Evolutionary conservation across 2,113 vertebrate genomes (phyloP).

Genomic region (Periophthalmus modestus): DNA sequence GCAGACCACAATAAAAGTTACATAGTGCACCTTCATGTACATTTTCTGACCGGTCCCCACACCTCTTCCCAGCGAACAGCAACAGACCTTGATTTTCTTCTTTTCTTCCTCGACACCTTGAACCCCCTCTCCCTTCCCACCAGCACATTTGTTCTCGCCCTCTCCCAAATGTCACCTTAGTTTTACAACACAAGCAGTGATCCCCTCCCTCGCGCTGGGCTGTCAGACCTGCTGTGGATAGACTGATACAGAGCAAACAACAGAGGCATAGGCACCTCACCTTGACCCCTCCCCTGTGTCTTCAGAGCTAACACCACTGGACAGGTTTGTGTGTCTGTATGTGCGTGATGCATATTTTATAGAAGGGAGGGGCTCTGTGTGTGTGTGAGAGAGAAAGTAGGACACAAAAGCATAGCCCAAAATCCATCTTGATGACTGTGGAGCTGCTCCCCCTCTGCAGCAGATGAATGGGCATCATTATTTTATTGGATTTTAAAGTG

Average conservation of each 20-base stretch:
- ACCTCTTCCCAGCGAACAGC: slow-evolving; percentile 11
- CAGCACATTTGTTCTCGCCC: slow-evolving; percentile 15
- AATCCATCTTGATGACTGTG: slow-evolving; percentile 48
- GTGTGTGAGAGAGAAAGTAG: slow-evolving; percentile 55
- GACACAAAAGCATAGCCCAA: slow-evolving; percentile 52
- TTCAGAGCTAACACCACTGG: slow-evolving; percentile 41
- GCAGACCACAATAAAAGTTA: no score
- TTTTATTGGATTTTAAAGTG: slow-evolving; percentile 39
- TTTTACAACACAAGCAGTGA: slow-evolving; percentile 58
- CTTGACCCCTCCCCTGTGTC: slow-evolving; percentile 37
- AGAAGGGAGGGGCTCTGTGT: slow-evolving; percentile 39
- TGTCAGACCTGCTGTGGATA: slow-evolving; percentile 43
- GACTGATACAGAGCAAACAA: slow-evolving; percentile 10
- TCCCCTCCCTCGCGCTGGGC: slow-evolving; percentile 38
- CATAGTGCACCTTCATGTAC: no score
- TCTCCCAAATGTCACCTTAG: slow-evolving; percentile 56
- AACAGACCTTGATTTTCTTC: slow-evolving; percentile 39
- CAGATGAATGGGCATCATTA: slow-evolving; percentile 37
- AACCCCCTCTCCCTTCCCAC: slow-evolving; percentile 16
- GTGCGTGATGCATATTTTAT: slow-evolving; percentile 65
- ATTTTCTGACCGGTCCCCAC: no score
- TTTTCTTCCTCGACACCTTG: slow-evolving; percentile 45
- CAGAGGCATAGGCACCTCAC: slow-evolving; percentile 42
- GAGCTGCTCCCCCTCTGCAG: slow-evolving; percentile 37
- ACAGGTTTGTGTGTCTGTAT: slow-evolving; percentile 32